phyloP scores from a whole-genome alignment of 2,888 invertebrate genomes.

The Drosophila paranaensis region DNA sequence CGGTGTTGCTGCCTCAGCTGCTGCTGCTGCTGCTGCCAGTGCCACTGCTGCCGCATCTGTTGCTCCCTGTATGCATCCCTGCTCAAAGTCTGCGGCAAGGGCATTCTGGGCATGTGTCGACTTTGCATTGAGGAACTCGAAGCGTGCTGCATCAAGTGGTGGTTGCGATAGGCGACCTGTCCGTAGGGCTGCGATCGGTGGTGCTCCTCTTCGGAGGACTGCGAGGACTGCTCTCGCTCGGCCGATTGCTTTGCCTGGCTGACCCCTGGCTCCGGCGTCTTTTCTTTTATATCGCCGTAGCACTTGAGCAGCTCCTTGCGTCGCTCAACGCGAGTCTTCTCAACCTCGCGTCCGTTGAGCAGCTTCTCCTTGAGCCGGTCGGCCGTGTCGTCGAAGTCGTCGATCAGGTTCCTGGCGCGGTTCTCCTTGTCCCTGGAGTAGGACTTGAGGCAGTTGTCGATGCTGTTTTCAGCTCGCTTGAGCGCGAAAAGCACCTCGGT shows the following conservation, averaged over 20 bases:
- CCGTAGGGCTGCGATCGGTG: not conserved
- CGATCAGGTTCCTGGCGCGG: slow-evolving; percentile 18
- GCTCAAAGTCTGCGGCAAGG: too few species aligned
- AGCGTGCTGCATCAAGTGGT: not conserved
- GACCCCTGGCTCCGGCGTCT: not conserved
- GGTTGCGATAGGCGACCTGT: not conserved
- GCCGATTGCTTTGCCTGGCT: not conserved
- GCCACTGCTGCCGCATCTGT: too few species aligned
- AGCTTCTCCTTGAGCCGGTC: slow-evolving; percentile 26
- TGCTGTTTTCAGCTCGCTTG: slow-evolving; percentile 16
- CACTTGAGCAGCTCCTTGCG: not conserved
- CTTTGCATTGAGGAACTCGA: too few species aligned
- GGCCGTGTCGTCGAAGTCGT: not conserved
- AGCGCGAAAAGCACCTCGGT: slow-evolving; percentile 17
- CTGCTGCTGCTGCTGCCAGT: too few species aligned
- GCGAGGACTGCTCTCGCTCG: not conserved
- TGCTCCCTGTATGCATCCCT: too few species aligned
- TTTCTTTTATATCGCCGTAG: not conserved
- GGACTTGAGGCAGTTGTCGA: slow-evolving; percentile 21
- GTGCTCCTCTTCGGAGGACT: slow-evolving; percentile 3
- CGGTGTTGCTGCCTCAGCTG: too few species aligned
- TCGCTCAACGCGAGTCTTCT: not conserved
- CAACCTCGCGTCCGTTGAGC: not conserved
- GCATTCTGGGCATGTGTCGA: too few species aligned
- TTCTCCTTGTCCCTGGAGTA: slow-evolving; percentile 14